These are phyloP conservation scores for Microchirus variegatus DNA, from an alignment of 2,797 vertebrate genomes.

Conservation along the genomic window DNA sequence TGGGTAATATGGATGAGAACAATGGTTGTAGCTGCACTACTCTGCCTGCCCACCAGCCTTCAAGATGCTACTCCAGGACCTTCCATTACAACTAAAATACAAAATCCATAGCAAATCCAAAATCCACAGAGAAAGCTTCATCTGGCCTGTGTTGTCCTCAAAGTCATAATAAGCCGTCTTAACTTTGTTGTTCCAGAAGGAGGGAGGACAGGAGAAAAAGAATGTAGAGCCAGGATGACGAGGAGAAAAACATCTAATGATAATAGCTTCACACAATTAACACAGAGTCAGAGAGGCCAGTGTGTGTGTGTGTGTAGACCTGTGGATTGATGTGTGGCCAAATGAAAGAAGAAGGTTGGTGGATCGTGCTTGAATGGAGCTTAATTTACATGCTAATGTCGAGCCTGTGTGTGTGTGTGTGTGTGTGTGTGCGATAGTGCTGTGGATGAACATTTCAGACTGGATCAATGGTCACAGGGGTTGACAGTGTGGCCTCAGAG, in stretches of 20 bases:
- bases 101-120: too few species aligned
- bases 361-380: conserved; percentile 65
- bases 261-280: conserved; percentile 54
- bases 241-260: conserved; percentile 15
- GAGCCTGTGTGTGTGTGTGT: conserved; percentile 22
- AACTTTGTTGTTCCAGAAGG: background rate
- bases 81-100: too few species aligned
- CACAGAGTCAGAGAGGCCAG: conserved; percentile 39
- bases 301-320: conserved; percentile 31
- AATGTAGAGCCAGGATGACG: background rate
- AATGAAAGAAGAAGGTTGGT: conserved; percentile 66
- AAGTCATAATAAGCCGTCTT: background rate
- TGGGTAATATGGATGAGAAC: too few species aligned
- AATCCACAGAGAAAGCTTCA: too few species aligned
- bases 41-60: too few species aligned
- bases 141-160: background rate
- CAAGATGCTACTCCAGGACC: too few species aligned
- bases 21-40: too few species aligned
- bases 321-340: conserved; percentile 64
- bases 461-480: conserved; percentile 43
- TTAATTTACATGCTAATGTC: conserved; percentile 74
- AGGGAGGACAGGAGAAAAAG: background rate
- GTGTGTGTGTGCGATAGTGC: conserved; percentile 5
- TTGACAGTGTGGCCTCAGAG: conserved; percentile 34
- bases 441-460: conserved; percentile 47